These are phyloP conservation scores for Theretra japonica DNA, from an alignment of 2,888 invertebrate species.

Conservation along the genomic window DNA sequence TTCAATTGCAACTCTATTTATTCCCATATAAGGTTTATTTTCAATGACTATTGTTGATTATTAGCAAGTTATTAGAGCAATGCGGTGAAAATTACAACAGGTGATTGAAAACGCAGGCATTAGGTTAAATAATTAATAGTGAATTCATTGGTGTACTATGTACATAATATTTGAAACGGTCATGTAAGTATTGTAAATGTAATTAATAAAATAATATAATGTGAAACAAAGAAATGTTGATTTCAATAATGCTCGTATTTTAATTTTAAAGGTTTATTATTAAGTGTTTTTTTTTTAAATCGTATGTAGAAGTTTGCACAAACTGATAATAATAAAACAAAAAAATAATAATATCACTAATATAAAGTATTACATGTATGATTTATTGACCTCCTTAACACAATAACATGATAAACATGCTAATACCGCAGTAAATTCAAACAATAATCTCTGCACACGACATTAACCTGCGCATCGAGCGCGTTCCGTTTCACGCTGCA, in stretches of 20 bases:
- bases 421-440: not conserved
- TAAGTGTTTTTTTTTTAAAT: too few relatives aligned
- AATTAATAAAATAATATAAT: too few relatives aligned
- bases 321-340: too few relatives aligned
- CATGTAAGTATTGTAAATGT: too few relatives aligned
- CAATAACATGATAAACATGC: not conserved
- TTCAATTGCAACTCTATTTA: not conserved
- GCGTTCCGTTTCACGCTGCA: conserved; percentile 18
- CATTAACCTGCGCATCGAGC: not conserved
- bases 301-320: too few relatives aligned
- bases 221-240: too few relatives aligned
- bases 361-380: not conserved
- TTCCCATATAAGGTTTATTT: not conserved
- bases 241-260: too few relatives aligned
- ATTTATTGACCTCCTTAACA: not conserved
- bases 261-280: too few relatives aligned
- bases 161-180: too few relatives aligned
- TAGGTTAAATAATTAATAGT: not conserved
- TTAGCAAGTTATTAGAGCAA: conserved; percentile 5
- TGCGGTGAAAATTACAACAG: not conserved
- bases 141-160: not conserved
- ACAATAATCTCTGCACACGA: conserved; percentile 4
- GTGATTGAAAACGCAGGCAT: not conserved
- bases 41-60: not conserved
- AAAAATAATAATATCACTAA: too few relatives aligned